Evolutionary conservation across 2,888 invertebrate species (phyloP).

Genomic region (Aphrophora alni): DNA sequence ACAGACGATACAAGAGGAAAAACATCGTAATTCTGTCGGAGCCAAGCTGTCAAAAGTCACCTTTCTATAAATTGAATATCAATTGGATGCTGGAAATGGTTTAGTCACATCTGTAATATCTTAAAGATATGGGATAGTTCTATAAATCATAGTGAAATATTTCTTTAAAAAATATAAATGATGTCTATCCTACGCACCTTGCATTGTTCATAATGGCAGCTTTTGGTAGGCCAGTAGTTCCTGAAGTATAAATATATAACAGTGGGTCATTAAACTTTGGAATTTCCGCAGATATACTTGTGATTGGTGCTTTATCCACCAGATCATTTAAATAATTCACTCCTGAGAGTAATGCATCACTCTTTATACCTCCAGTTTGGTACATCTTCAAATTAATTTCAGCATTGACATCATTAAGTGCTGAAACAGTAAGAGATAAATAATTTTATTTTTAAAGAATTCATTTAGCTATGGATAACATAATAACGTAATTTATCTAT

Average conservation of each 20-base stretch:
- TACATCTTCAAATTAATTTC: slow-evolving; percentile 3
- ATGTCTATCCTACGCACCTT: slow-evolving; percentile 58
- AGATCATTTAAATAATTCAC: slow-evolving; percentile 41
- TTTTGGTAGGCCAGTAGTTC: slow-evolving; percentile 74
- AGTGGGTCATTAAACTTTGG: slow-evolving; percentile 60
- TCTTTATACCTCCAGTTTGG: slow-evolving; percentile 17
- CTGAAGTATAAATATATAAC: slow-evolving; percentile 73
- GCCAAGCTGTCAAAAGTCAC: too few species aligned
- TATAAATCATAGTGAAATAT: too few species aligned
- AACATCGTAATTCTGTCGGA: too few species aligned
- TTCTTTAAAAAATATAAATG: too few species aligned
- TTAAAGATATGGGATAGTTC: too few species aligned
- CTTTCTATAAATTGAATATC: too few species aligned
- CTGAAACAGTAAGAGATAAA: slow-evolving; percentile 1
- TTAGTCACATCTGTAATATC: too few species aligned
- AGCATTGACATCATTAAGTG: not conserved
- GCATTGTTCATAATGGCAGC: slow-evolving; percentile 71
- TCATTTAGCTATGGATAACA: too few species aligned
- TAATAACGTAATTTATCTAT: too few species aligned
- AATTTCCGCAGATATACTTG: slow-evolving; percentile 50
- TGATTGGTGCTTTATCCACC: slow-evolving; percentile 52
- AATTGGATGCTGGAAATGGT: too few species aligned
- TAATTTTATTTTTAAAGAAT: not conserved
- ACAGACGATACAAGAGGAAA: too few species aligned
- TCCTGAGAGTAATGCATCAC: slow-evolving; percentile 16